phyloP scores from a whole-genome alignment of 23 tunicate genomes.

The Aplidium turbinatum region DNA sequence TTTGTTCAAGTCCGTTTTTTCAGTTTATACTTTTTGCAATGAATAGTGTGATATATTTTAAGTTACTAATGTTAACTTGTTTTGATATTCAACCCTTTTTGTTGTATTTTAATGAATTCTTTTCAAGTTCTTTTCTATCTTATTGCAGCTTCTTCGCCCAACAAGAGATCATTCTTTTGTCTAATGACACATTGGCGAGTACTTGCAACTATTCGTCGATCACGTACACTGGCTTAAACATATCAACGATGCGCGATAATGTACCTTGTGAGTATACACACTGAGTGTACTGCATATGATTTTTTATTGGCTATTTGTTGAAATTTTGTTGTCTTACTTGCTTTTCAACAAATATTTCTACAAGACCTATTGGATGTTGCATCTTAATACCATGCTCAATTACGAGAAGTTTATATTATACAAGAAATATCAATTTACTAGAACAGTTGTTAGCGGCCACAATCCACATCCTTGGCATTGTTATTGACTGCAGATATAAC shows the following conservation, averaged over 20 bases:
- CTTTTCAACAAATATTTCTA: too few relatives aligned
- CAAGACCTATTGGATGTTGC: too few relatives aligned
- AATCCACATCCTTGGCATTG: too few relatives aligned
- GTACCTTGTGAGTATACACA: slow-evolving; percentile 41
- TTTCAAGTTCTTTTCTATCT: not conserved
- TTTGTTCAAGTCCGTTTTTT: too few relatives aligned
- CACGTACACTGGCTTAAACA: slow-evolving; percentile 71
- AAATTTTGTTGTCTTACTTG: too few relatives aligned
- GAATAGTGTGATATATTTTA: slow-evolving; percentile 1
- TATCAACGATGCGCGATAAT: slow-evolving; percentile 44
- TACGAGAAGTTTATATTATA: too few relatives aligned
- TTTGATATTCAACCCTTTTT: slow-evolving; percentile 1
- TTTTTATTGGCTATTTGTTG: too few relatives aligned
- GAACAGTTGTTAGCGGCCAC: too few relatives aligned
- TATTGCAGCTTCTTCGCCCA: slow-evolving; percentile 67
- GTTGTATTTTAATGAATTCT: not conserved
- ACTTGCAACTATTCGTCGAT: slow-evolving; percentile 28
- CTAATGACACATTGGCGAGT: not conserved
- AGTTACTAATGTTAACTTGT: not conserved
- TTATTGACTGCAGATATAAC: too few relatives aligned
- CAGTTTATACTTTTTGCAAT: not conserved
- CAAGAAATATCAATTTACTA: too few relatives aligned
- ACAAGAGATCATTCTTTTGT: slow-evolving; percentile 5
- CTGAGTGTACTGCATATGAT: not conserved
- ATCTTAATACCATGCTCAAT: too few relatives aligned